Base-by-base conservation (phyloP, 2,888 invertebrate genomes). In the Lacanobia oleracea region DNA sequence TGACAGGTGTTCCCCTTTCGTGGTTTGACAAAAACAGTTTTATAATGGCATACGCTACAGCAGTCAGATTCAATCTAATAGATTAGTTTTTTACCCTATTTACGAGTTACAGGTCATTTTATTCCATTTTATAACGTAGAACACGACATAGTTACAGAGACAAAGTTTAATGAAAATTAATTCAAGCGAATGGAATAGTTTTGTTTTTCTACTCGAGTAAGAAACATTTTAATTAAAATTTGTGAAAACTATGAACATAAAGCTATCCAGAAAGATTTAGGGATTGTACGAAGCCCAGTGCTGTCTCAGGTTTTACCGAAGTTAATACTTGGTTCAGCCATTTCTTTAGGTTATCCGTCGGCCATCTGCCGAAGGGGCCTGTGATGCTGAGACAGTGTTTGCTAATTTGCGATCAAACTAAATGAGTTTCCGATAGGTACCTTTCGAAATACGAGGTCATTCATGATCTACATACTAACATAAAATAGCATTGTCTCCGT, bases 201-300 rank as follows among this genome's bases (percentile, higher is more conserved):
- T 43, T 66, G 54, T 45, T 40, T 64, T 74, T 82, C 53, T 79
- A 77, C 65, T 79, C n/a, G 27, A 53, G 56, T 45, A 12, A 51
- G 23, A 37, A 45, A 48, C 40, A 54, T 74, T 92, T 75, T 67
- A 74, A 74, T 68, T 77, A 76, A 62, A 37, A 62, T 51, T 57
- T 18, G 33, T 45, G 18, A 77, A 69, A 76, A 67, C 51, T 76
- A 40, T 67, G 37, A 37, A 57, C n/a, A 45, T 51, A 51, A 45
- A 59, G 45, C 50, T 51, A 51, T 48, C 27, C 9, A 51, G n/a
- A 71, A 54, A 62, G 45, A 57, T 62, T 56, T 48, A 51, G 21
- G 16, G 7, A 57, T n/a, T 54, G 18, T 45, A 27, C 43, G 45
- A 37, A 50, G 43, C 45, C 16, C 12, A 40, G 21, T 27, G 12